phyloP scores from a whole-genome alignment of 2,797 vertebrate genomes.

The Platalea minor region DNA sequence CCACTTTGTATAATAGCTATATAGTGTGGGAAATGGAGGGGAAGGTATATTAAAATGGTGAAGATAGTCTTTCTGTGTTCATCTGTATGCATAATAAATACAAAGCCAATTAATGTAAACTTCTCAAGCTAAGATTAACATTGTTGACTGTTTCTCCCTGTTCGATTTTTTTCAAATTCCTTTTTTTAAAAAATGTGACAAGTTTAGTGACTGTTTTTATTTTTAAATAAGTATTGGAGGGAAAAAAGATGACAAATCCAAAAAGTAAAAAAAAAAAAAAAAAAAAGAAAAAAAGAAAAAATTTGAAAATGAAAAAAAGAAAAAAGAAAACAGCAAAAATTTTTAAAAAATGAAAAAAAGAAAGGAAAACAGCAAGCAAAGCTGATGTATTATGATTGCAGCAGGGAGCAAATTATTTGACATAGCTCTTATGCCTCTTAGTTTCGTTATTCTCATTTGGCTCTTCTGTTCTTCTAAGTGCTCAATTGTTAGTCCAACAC shows the following conservation, averaged over 20 bases:
- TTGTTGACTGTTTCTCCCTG: background rate
- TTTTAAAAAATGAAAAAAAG: background rate
- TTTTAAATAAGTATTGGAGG: background rate
- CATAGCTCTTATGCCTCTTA: background rate
- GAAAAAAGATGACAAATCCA: background rate
- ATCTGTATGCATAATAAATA: background rate
- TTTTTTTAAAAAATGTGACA: background rate
- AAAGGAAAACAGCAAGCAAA: background rate
- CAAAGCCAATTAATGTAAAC: background rate
- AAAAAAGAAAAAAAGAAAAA: background rate
- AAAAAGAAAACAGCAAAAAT: background rate
- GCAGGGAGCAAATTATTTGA: background rate
- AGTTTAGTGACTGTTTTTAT: background rate
- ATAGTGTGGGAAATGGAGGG: background rate
- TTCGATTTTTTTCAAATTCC: background rate
- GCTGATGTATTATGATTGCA: background rate
- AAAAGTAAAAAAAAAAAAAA: background rate
- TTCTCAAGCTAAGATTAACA: background rate
- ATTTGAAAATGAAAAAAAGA: background rate
- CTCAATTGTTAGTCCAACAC: background rate
- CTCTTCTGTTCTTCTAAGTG: background rate
- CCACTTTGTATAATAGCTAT: background rate
- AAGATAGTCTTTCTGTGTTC: background rate
- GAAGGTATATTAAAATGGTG: background rate
- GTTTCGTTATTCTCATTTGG: background rate